These are phyloP conservation scores for Ctenosaura bakeri DNA, from an alignment of 2,797 vertebrate genomes.

Conservation along the genomic window DNA sequence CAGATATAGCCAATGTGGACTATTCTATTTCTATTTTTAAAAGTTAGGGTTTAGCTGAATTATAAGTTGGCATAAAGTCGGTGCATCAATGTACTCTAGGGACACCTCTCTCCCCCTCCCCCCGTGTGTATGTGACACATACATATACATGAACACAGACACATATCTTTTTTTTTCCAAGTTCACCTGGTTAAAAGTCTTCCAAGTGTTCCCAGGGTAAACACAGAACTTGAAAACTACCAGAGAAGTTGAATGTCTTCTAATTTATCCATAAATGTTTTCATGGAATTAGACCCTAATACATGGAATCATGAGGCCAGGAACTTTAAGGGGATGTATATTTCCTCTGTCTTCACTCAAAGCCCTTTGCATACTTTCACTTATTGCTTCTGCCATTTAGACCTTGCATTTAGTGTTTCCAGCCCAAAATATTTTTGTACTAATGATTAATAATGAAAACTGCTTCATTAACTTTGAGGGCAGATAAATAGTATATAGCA, in stretches of 20 bases:
- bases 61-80: neutral
- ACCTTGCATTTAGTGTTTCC: accelerated
- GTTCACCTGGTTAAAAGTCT: constrained; percentile 59
- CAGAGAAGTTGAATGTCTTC: too few species aligned
- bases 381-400: neutral
- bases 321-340: neutral
- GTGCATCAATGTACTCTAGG: neutral
- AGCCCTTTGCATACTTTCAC: too few species aligned
- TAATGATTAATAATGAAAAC: neutral
- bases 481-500: too few species aligned
- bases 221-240: neutral
- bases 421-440: neutral
- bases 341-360: neutral
- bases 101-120: neutral
- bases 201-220: constrained; percentile 57
- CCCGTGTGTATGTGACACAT: too few species aligned
- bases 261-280: neutral
- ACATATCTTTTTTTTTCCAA: constrained; percentile 30
- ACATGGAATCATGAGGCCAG: neutral
- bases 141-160: too few species aligned
- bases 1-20: neutral
- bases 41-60: neutral
- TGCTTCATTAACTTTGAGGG: neutral
- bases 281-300: neutral
- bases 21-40: neutral